Percentiles rank a stretch among this genome's conserved stretches.
These are phyloP conservation scores for Metallyticus violacea DNA, from an alignment of 2,888 invertebrate species.

Conservation along the genomic window DNA sequence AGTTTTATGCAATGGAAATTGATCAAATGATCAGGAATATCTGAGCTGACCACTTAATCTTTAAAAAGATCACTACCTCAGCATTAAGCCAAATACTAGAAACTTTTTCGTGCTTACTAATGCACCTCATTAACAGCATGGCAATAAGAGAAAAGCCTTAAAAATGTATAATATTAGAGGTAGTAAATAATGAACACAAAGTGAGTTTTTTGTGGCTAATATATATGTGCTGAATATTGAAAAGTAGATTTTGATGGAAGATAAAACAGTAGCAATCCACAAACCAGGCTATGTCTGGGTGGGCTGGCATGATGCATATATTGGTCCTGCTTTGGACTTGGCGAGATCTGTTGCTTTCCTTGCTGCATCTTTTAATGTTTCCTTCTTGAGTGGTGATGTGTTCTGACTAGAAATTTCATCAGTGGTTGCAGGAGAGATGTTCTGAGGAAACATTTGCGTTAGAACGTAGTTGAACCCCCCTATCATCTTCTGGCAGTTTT, in stretches of 20 bases:
- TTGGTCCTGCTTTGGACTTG: conserved; percentile 56
- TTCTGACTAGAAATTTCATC: conserved; percentile 32
- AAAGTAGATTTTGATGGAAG: neutral
- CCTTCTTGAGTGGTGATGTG: conserved; percentile 43
- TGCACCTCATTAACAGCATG: neutral
- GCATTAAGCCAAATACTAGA: neutral
- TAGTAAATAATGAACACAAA: neutral
- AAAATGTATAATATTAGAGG: neutral
- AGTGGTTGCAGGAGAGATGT: conserved; percentile 43
- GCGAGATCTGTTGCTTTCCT: conserved; percentile 79
- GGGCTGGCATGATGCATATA: conserved; percentile 45
- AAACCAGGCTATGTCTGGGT: conserved; percentile 42
- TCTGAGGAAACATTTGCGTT: conserved; percentile 64
- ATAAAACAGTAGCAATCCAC: no score
- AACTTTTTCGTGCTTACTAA: neutral
- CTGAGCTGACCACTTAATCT: neutral
- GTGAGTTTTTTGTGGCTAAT: neutral
- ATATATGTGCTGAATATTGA: neutral
- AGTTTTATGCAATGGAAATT: neutral
- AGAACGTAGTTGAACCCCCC: conserved; percentile 83
- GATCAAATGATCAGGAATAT: conserved; percentile 12
- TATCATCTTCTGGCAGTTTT: conserved; percentile 79
- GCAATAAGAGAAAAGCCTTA: neutral
- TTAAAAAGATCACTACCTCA: neutral
- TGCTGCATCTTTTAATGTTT: conserved; percentile 73